Conservation (phyloP, 2,888 invertebrate species). For the Tetragonula carbonaria region DNA sequence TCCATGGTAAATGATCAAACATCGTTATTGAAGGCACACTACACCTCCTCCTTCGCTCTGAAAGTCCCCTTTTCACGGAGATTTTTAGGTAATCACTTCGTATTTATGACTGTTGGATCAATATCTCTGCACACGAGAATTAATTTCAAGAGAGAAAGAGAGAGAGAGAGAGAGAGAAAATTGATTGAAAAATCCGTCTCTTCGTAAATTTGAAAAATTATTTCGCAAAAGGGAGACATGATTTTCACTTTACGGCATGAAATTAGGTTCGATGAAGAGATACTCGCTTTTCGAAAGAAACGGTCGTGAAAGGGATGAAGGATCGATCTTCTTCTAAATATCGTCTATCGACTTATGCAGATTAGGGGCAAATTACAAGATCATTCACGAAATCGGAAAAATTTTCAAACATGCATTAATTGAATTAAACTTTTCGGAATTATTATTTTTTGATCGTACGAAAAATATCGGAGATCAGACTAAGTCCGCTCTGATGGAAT, state of each 20-base stretch:
- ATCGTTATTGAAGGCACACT: slow-evolving; percentile 9
- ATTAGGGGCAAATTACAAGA: background rate
- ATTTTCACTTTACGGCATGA: background rate
- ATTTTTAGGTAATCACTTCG: slow-evolving; percentile 9
- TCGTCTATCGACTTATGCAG: background rate
- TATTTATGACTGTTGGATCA: slow-evolving; percentile 8
- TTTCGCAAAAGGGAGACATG: background rate
- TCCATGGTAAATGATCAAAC: slow-evolving; percentile 11
- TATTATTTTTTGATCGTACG: no score
- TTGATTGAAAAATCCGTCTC: background rate
- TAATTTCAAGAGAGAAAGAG: background rate
- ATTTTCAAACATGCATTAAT: no score
- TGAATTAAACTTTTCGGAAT: no score
- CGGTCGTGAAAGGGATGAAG: background rate
- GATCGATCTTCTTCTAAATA: background rate
- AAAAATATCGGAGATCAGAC: no score
- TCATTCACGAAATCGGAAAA: no score
- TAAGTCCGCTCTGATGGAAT: no score
- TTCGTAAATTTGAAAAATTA: background rate
- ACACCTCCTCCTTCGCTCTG: background rate
- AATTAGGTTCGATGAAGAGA: background rate
- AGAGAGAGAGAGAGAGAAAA: background rate
- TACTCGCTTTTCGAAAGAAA: background rate
- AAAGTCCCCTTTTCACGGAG: background rate
- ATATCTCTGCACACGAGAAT: background rate